phyloP scores from a whole-genome alignment of 2,888 invertebrate species.

The Oscheius sp. region DNA sequence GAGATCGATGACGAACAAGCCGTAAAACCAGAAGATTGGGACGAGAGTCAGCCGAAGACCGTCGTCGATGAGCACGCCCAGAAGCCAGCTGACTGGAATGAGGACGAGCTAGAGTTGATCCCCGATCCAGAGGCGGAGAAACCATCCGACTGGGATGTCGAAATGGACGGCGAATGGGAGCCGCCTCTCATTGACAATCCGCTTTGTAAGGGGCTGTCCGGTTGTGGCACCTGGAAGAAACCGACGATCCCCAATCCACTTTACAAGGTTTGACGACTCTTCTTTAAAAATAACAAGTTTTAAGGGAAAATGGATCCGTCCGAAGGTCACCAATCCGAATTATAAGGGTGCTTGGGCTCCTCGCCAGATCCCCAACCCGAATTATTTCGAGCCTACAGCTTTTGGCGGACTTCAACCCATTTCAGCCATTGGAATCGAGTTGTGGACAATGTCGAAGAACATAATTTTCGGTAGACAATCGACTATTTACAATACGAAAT shows the following conservation, averaged over 20 bases:
- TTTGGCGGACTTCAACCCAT: slow-evolving; percentile 64
- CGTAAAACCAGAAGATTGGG: slow-evolving; percentile 90
- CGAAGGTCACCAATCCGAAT: slow-evolving; percentile 77
- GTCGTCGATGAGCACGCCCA: slow-evolving; percentile 77
- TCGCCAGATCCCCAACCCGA: slow-evolving; percentile 88
- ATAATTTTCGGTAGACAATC: slow-evolving; percentile 87
- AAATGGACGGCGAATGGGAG: slow-evolving; percentile 99
- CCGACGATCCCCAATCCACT: slow-evolving; percentile 77
- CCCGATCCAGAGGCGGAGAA: slow-evolving; percentile 88
- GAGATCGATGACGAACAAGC: slow-evolving; percentile 79
- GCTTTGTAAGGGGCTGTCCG: slow-evolving; percentile 78
- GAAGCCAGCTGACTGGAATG: slow-evolving; percentile 77
- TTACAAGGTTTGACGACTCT: slow-evolving; percentile 74
- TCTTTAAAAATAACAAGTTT: slow-evolving; percentile 6
- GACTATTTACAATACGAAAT: too few species aligned
- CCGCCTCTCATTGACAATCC: slow-evolving; percentile 79
- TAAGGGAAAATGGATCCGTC: slow-evolving; percentile 90
- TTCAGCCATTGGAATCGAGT: slow-evolving; percentile 89
- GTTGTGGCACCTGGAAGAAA: slow-evolving; percentile 91
- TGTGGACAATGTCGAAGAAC: slow-evolving; percentile 97
- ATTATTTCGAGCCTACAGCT: slow-evolving; percentile 93
- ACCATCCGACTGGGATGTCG: slow-evolving; percentile 95
- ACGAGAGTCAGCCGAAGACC: slow-evolving; percentile 86
- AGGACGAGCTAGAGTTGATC: slow-evolving; percentile 86
- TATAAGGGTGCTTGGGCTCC: slow-evolving; percentile 78